Conservation (phyloP, 2,797 vertebrate genomes). For the Xenentodon cancila region DNA sequence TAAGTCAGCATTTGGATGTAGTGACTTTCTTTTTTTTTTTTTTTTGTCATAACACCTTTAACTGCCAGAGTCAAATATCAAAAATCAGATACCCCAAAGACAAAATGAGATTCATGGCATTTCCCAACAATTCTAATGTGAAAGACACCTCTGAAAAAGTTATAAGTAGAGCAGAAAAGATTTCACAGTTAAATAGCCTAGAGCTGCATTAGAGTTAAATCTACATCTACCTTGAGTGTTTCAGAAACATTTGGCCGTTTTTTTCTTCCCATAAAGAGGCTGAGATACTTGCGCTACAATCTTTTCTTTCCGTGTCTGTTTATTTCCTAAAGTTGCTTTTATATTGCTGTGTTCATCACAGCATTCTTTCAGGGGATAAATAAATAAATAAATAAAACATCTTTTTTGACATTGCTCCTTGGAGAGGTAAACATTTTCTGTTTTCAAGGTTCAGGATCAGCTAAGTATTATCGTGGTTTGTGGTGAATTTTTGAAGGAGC, state of each 20-base stretch:
- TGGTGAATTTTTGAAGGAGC: conserved; percentile 71
- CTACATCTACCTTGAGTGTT: conserved; percentile 52
- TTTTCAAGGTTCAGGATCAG: conserved; percentile 78
- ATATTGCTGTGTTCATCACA: conserved; percentile 41
- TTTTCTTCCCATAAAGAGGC: conserved; percentile 54
- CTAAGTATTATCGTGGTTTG: conserved; percentile 63
- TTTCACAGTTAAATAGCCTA: conserved; percentile 48
- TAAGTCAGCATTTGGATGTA: not conserved
- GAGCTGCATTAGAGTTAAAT: conserved; percentile 46
- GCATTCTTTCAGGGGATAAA: conserved; percentile 48
- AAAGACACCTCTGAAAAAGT: conserved; percentile 40
- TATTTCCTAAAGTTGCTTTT: conserved; percentile 28
- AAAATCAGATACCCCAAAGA: not conserved
- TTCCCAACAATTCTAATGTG: conserved; percentile 6
- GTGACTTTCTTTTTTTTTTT: not conserved
- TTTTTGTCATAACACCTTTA: not conserved
- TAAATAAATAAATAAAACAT: not conserved
- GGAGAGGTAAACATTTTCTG: conserved; percentile 71
- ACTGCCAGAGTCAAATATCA: conserved; percentile 6
- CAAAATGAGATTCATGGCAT: conserved; percentile 2
- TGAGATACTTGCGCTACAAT: conserved; percentile 26
- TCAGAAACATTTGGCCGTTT: conserved; percentile 56
- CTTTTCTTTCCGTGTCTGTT: conserved; percentile 6
- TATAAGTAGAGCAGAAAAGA: conserved; percentile 38
- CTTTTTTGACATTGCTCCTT: conserved; percentile 64